Base-by-base conservation (phyloP, 2,888 invertebrate species). In the Smittia aterrima region DNA sequence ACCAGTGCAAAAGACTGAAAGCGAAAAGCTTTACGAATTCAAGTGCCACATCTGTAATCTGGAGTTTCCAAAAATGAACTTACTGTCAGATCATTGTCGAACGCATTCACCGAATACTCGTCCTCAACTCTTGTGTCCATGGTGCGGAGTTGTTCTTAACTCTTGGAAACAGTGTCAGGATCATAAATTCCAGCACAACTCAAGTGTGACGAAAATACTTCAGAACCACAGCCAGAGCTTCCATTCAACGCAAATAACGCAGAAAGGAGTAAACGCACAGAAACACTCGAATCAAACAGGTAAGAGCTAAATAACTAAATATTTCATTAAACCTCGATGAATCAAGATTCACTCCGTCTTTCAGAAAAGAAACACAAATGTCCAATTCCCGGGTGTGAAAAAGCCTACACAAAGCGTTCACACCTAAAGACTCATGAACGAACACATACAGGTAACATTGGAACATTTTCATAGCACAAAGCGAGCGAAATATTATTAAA, bases 361-460 rank as follows among this genome's bases (percentile, higher is more conserved):
- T n/a, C 53, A 70, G 70, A 94, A 78, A 89, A 95, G 84, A 93
- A 94, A 84, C 95, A 96, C 86, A 93, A 94, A 86, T 96, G 95
- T 87, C 93, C 93, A 86, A 95, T 93, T 84, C 90, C 90, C 76
- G 93, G 94, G 77, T 96, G 96, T 86, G 95, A 95, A 85, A 96
- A 96, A 84, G 94, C 95, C 78, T 96, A 96, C 85, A 96, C 96
- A 77, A 96, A 96, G 85, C 95, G 95, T 85, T 96, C 96, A 77
- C 96, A 96, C 84, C 89, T 96, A 70, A 96, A 96, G 84, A 96
- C 96, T 24, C 96, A 96, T 83, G 93, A 96, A 84, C 86, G 96
- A 82, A 96, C 96, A 79, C 96, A 96, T 82, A 96, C 96, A 84
- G 94, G 95, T 94, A 80, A 85, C 24, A 13, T 40, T 2, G n/a